Evolutionary conservation across 2,888 invertebrate species (phyloP).

Genomic region (Leucania comma): DNA sequence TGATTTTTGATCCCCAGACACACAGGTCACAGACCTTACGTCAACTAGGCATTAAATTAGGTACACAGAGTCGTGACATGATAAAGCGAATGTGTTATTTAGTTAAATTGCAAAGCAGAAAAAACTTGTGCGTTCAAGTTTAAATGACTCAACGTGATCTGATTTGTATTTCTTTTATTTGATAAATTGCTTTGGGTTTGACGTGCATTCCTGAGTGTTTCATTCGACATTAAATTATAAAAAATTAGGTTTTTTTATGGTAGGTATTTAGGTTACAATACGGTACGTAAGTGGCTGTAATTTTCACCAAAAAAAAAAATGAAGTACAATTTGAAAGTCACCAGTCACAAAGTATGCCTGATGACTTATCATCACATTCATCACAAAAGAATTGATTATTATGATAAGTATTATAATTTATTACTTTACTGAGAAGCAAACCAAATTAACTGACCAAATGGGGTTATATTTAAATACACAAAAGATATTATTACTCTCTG

Average conservation of each 20-base stretch:
- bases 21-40: slow-evolving; percentile 40
- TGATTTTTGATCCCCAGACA: slow-evolving; percentile 3
- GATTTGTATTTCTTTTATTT: slow-evolving; percentile 27
- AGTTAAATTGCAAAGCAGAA: slow-evolving; percentile 47
- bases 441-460: neutral
- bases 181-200: slow-evolving; percentile 13
- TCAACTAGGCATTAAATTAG: slow-evolving; percentile 48
- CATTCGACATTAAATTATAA: neutral
- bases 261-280: slow-evolving; percentile 7
- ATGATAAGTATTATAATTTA: neutral
- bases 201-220: neutral
- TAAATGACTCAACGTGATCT: slow-evolving; percentile 49
- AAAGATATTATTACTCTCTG: neutral
- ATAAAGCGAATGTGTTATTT: slow-evolving; percentile 49
- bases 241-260: too few species aligned
- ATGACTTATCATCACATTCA: neutral
- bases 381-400: neutral
- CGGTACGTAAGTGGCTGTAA: slow-evolving; percentile 13
- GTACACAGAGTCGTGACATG: slow-evolving; percentile 56
- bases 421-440: neutral
- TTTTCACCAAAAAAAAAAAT: neutral
- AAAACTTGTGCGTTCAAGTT: slow-evolving; percentile 47
- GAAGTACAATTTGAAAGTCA: slow-evolving; percentile 14
- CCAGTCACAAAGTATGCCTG: neutral
- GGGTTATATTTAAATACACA: neutral